phyloP scores from a whole-genome alignment of 2,888 invertebrate genomes.

The Neocrepidodera transversa region DNA sequence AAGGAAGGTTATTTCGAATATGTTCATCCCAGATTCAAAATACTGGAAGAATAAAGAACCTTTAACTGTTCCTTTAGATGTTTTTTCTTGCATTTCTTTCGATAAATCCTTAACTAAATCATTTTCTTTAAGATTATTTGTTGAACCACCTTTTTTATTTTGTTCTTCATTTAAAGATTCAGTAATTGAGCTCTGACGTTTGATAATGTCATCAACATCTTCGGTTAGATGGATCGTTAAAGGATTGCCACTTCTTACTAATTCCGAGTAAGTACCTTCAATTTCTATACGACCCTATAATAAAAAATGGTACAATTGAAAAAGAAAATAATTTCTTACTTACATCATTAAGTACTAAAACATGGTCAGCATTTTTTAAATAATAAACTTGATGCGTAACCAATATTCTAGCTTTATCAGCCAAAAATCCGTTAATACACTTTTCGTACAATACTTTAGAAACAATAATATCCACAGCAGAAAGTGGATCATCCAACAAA shows the following conservation, averaged over 20 bases:
- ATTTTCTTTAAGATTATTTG: constrained; percentile 49
- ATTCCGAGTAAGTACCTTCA: constrained; percentile 15
- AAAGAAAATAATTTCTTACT: constrained; percentile 38
- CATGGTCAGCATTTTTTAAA: constrained; percentile 65
- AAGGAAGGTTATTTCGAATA: constrained; percentile 45
- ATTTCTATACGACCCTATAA: constrained; percentile 16
- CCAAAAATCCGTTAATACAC: constrained; percentile 69
- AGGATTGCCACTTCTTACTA: constrained; percentile 6
- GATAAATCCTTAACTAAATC: constrained; percentile 59
- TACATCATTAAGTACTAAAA: constrained; percentile 69
- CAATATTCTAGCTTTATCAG: constrained; percentile 71
- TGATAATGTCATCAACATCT: constrained; percentile 29
- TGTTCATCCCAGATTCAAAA: constrained; percentile 63
- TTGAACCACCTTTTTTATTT: constrained; percentile 55
- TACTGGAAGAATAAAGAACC: constrained; percentile 66
- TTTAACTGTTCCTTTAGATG: constrained; percentile 66
- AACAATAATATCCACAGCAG: constrained; percentile 87
- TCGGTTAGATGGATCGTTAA: constrained; percentile 12
- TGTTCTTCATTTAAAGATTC: constrained; percentile 37
- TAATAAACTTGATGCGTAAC: constrained; percentile 77
- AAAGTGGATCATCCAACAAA: constrained; percentile 85
- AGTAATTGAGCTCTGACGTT: constrained; percentile 27
- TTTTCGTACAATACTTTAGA: constrained; percentile 84
- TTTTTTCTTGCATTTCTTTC: constrained; percentile 64
- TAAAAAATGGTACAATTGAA: neutral